phyloP scores from a whole-genome alignment of 2,888 invertebrate species.

The Aethes cnicana region DNA sequence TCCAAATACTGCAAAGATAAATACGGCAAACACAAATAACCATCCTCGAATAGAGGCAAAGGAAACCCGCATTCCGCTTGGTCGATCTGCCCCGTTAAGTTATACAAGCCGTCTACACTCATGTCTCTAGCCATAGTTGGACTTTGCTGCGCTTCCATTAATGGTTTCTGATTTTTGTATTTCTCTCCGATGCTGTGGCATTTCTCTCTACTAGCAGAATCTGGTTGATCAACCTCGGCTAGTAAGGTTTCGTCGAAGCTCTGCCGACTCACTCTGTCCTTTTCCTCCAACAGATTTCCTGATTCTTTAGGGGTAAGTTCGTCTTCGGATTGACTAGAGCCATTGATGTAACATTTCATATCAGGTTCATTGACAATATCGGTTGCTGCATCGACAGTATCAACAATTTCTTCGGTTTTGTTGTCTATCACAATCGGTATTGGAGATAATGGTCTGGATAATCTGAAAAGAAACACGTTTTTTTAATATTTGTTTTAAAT shows the following conservation, averaged over 20 bases:
- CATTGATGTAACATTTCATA: constrained; percentile 48
- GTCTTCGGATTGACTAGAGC: constrained; percentile 51
- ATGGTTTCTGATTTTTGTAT: constrained; percentile 65
- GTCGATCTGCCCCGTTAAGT: constrained; percentile 85
- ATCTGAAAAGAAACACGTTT: constrained; percentile 59
- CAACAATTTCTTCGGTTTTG: constrained; percentile 46
- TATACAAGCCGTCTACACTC: constrained; percentile 84
- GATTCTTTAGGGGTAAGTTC: constrained; percentile 70
- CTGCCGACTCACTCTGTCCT: constrained; percentile 69
- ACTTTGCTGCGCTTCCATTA: constrained; percentile 71
- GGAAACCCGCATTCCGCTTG: constrained; percentile 93
- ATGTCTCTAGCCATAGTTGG: constrained; percentile 86
- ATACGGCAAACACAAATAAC: constrained; percentile 97
- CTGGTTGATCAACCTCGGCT: constrained; percentile 65
- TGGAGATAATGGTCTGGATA: constrained; percentile 71
- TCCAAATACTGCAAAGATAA: constrained; percentile 97
- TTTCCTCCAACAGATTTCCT: constrained; percentile 69
- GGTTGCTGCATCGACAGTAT: constrained; percentile 43
- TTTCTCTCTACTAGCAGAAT: constrained; percentile 66
- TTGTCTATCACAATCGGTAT: constrained; percentile 44
- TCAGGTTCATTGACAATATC: constrained; percentile 48
- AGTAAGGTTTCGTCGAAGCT: constrained; percentile 71
- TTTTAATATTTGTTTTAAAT: too few relatives aligned
- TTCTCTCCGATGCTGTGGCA: constrained; percentile 78
- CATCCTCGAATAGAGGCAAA: constrained; percentile 92